A percentile compares a stretch with the other conserved stretches of the same genome.
Conservation (phyloP, 2,797 vertebrate species). For the Sternarchorhynchus goeldii region DNA sequence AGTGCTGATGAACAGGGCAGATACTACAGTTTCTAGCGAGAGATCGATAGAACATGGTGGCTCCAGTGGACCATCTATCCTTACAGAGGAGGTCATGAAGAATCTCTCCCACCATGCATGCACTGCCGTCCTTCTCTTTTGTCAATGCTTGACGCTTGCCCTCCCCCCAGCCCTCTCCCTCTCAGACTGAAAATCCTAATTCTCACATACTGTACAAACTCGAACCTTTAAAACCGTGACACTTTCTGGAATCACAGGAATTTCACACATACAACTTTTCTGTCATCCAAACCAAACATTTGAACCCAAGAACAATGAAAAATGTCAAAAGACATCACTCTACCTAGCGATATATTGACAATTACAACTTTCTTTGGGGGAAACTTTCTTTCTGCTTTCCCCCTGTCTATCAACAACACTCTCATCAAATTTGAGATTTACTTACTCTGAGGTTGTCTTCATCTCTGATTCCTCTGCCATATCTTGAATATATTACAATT, state of each 20-base stretch:
- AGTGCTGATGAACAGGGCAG: slow-evolving; percentile 23
- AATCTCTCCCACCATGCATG: background rate
- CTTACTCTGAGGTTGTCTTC: slow-evolving; percentile 42
- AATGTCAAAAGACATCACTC: background rate
- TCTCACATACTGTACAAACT: background rate
- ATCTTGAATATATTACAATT: slow-evolving; percentile 41
- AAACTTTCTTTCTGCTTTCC: no score
- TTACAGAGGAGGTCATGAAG: background rate
- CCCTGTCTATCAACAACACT: slow-evolving; percentile 3
- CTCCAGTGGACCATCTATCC: slow-evolving; percentile 13
- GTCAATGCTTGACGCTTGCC: background rate
- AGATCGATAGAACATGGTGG: slow-evolving; percentile 29
- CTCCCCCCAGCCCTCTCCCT: slow-evolving; percentile 1
- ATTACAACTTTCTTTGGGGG: background rate
- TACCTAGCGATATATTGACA: background rate
- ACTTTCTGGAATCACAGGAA: background rate
- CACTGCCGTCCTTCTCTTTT: background rate
- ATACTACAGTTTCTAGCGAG: slow-evolving; percentile 31
- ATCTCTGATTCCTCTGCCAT: slow-evolving; percentile 43
- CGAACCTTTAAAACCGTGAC: no score
- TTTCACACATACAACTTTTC: background rate
- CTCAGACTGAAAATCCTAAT: background rate
- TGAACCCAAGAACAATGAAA: background rate
- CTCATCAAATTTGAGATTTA: slow-evolving; percentile 20
- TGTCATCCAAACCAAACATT: no score